Percentiles rank a stretch among this genome's conserved stretches.
phyloP scores from a whole-genome alignment of 2,797 vertebrate genomes.

The Loriculus beryllinus region DNA sequence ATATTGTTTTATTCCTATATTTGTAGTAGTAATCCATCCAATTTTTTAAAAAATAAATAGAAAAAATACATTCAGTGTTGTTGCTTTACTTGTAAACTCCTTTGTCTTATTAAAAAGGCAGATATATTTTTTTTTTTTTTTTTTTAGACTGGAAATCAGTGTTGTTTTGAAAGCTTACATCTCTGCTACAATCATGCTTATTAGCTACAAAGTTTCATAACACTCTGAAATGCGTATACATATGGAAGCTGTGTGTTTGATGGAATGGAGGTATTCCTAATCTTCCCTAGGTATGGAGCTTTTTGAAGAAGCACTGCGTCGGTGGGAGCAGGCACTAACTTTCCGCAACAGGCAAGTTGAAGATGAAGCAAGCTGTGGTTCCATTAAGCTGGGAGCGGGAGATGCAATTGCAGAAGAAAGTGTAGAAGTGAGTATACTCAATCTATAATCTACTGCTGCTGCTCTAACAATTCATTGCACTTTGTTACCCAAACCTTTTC shows the following conservation, averaged over 20 bases:
- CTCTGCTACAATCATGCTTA: background rate
- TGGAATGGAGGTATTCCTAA: background rate
- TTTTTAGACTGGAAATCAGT: background rate
- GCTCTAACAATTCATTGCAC: background rate
- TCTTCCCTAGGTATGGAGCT: constrained; percentile 89
- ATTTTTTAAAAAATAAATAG: background rate
- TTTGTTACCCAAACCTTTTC: background rate
- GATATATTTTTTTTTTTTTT: background rate
- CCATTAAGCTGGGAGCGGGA: constrained; percentile 87
- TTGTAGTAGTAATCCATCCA: background rate
- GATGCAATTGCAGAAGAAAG: constrained; percentile 91
- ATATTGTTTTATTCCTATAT: background rate
- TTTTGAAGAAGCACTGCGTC: constrained; percentile 91
- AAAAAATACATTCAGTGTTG: background rate
- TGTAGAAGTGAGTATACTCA: constrained; percentile 81
- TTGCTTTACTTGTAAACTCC: background rate
- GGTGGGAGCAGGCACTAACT: constrained; percentile 93
- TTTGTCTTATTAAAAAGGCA: background rate
- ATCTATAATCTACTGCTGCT: background rate
- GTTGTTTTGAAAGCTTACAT: background rate
- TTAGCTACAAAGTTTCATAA: fast-evolving
- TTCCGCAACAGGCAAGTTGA: constrained; percentile 87
- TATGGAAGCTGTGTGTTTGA: background rate
- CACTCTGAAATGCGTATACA: background rate
- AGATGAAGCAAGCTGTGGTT: constrained; percentile 83